Conservation (phyloP, 1,140 invertebrate genomes). For the Eumeta japonica region DNA sequence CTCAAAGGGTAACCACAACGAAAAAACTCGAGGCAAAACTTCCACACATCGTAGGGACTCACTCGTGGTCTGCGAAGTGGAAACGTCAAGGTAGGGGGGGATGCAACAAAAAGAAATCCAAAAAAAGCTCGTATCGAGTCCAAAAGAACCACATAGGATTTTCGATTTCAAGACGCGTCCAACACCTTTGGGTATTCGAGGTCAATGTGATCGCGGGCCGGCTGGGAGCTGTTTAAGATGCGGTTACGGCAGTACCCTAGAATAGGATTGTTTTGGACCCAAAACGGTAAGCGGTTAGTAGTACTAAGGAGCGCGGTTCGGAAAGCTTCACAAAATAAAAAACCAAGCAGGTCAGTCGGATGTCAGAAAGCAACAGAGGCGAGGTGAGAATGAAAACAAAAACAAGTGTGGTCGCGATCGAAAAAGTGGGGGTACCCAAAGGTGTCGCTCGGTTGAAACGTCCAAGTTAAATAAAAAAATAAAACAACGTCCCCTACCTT, state of each 20-base stretch:
- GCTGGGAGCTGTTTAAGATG: not conserved
- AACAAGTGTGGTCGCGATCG: conserved; percentile 13
- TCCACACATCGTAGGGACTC: no score
- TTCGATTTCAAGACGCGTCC: conserved; percentile 23
- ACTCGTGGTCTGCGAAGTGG: no score
- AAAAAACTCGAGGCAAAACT: not conserved
- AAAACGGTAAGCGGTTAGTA: conserved; percentile 23
- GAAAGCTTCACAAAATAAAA: conserved; percentile 43
- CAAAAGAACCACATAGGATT: conserved; percentile 41
- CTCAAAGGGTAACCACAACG: not conserved
- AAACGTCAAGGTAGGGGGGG: conserved; percentile 52
- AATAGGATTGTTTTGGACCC: not conserved
- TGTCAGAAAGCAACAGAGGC: no score
- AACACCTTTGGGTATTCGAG: conserved; percentile 49
- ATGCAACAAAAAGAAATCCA: conserved; percentile 42
- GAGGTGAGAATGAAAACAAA: no score
- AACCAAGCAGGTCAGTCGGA: conserved; percentile 55
- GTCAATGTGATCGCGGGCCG: not conserved
- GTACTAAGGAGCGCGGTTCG: conserved; percentile 22
- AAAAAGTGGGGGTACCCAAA: conserved; percentile 50
- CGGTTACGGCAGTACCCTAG: not conserved
- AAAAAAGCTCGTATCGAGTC: conserved; percentile 43
- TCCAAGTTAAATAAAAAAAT: conserved; percentile 7
- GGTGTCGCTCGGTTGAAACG: conserved; percentile 40
- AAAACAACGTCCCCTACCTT: conserved; percentile 74